Percentiles rank a stretch among this genome's conserved stretches.
Evolutionary conservation across 2,888 invertebrate genomes (phyloP).

Genomic region (Ypsolopha scabrella): DNA sequence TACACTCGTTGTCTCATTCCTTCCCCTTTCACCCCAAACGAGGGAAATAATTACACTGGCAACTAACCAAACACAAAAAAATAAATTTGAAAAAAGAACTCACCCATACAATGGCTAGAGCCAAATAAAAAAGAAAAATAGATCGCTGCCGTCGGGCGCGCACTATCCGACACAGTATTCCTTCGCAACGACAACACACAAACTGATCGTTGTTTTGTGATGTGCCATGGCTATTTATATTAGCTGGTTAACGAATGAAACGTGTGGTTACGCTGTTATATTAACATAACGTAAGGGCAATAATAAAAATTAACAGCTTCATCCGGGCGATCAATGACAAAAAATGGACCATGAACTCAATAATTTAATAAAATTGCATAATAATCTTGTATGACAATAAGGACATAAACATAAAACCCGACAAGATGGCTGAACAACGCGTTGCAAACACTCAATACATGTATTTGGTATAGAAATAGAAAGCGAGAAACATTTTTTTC

Average conservation of each 20-base stretch:
- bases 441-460: no score
- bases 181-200: conserved; percentile 39
- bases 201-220: conserved; percentile 29
- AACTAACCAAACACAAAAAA: neutral
- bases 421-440: no score
- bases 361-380: no score
- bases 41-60: neutral
- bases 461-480: no score
- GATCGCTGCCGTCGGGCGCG: conserved; percentile 47
- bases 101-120: conserved; percentile 72
- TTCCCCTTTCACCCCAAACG: neutral
- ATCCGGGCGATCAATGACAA: neutral
- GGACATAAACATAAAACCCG: no score
- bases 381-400: no score
- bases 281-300: neutral
- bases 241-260: neutral
- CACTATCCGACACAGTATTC: conserved; percentile 41
- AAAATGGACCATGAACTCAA: no score
- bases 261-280: neutral
- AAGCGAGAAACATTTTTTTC: no score
- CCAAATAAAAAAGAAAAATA: conserved; percentile 70
- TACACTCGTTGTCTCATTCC: neutral
- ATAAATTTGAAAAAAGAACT: conserved; percentile 27
- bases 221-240: neutral
- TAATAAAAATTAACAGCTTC: neutral